phyloP scores from a whole-genome alignment of 2,888 invertebrate species.

The Volucella bombylans region DNA sequence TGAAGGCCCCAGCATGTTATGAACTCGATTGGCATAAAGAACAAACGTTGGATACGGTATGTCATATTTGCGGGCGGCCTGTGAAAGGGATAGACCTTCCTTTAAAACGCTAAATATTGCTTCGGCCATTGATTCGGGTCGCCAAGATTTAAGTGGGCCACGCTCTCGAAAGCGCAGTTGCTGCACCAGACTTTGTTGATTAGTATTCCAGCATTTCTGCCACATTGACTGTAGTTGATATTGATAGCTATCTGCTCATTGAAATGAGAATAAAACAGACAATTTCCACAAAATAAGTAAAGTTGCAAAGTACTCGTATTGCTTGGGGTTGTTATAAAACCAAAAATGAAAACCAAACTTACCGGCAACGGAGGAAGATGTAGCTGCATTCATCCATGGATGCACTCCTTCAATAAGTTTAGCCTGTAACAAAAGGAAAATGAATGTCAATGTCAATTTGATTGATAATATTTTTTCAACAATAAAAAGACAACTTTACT shows the following conservation, averaged over 20 bases:
- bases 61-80: slow-evolving; percentile 96
- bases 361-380: slow-evolving; percentile 81
- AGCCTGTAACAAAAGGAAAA: slow-evolving; percentile 77
- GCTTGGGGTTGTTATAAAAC: slow-evolving; percentile 36
- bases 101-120: slow-evolving; percentile 96
- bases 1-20: slow-evolving; percentile 96
- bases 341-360: slow-evolving; percentile 73
- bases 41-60: slow-evolving; percentile 97
- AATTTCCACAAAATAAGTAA: slow-evolving; percentile 48
- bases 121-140: slow-evolving; percentile 97
- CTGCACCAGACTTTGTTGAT: slow-evolving; percentile 93
- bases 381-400: slow-evolving; percentile 81
- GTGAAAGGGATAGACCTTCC: slow-evolving; percentile 93
- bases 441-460: not conserved
- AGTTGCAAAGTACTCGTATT: slow-evolving; percentile 44
- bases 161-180: slow-evolving; percentile 95
- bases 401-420: slow-evolving; percentile 81
- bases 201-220: slow-evolving; percentile 98
- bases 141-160: slow-evolving; percentile 95
- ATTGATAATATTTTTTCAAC: not conserved
- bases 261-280: slow-evolving; percentile 19
- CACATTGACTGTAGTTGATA: slow-evolving; percentile 97
- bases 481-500: no score
- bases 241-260: slow-evolving; percentile 93
- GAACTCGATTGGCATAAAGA: slow-evolving; percentile 94